phyloP scores from a whole-genome alignment of 2,113 vertebrate species.

The Dicerorhinus sumatrensis region DNA sequence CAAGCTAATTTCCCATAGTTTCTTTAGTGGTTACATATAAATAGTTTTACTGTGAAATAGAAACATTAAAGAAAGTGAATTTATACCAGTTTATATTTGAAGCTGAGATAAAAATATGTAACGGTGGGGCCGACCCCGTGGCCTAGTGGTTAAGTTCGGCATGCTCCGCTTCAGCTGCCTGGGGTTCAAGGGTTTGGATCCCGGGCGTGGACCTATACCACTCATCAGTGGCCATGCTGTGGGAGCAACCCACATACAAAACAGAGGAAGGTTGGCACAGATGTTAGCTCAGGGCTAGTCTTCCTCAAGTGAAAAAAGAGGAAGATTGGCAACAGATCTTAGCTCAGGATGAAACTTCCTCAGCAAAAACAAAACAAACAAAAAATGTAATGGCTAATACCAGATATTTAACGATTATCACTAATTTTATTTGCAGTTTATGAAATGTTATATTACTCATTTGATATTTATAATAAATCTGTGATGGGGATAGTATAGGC shows the following conservation, averaged over 20 bases:
- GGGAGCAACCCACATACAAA: no score
- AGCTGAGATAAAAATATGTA: background rate
- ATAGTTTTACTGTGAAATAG: background rate
- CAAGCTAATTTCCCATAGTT: background rate
- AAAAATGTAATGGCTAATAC: background rate
- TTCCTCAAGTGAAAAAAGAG: no score
- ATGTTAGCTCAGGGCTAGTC: no score
- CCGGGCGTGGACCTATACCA: no score
- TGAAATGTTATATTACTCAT: background rate
- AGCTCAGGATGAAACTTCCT: no score
- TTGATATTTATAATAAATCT: background rate
- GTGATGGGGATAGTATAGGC: background rate
- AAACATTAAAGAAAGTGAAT: background rate
- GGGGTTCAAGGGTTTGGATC: no score
- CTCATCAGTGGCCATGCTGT: no score
- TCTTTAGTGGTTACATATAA: background rate
- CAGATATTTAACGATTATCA: background rate
- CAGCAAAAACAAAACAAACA: no score
- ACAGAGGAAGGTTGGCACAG: no score
- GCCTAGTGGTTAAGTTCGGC: no score
- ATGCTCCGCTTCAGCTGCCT: no score
- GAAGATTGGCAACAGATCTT: no score
- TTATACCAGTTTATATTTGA: background rate
- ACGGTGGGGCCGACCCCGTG: background rate
- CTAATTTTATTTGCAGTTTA: background rate